Base-by-base conservation (phyloP, 2,888 invertebrate genomes). In the Diploptera punctata region DNA sequence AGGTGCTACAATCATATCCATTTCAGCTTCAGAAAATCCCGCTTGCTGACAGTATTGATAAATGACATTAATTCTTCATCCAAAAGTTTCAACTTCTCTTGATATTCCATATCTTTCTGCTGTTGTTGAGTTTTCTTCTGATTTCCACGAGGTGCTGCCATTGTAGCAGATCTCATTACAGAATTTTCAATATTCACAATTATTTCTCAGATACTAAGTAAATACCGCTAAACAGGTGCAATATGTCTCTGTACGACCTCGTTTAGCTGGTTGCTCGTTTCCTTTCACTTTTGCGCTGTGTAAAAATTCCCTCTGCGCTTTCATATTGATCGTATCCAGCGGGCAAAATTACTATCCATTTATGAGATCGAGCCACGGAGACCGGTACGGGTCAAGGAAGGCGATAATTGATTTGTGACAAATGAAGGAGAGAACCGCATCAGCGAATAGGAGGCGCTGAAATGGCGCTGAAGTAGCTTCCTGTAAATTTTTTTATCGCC, bases 1-100 rank as follows among this genome's bases (percentile, higher is more conserved):
- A 4, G 91, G 91, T 47, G 88, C 86, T 78, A 90, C 90, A 76
- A 91, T 89, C 68, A 87, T 84, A 77, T 88, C 87, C 87, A 91
- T 89, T 80, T 91, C 91, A 76, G 88, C 87, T 71, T 89, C 87
- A 71, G 87, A 87, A 79, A 90, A 89, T 1, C 90, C 89, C 68
- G 88, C 88, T 79, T 89, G 88, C 78, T 88, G 89, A 78, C 91
- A 89, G 80, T 89, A 89, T 78, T 90, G 88, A 76, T 86, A 86
- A 89, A 87, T 19, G 87, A 86, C 81, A 87, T 86, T 77, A 89
- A 83, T 82, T 90, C 89, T 0, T 85, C 85, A 80, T 89, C 87
- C 75, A 89, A 84, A 78, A 87, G 81, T 77, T 87, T 85, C 74
- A 88, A 84, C 60, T 79, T 78, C 49, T 78, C 79, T 54, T 76